Base-by-base conservation (phyloP, 92 coral and sea anemone species). In the Siderastrea siderea region DNA sequence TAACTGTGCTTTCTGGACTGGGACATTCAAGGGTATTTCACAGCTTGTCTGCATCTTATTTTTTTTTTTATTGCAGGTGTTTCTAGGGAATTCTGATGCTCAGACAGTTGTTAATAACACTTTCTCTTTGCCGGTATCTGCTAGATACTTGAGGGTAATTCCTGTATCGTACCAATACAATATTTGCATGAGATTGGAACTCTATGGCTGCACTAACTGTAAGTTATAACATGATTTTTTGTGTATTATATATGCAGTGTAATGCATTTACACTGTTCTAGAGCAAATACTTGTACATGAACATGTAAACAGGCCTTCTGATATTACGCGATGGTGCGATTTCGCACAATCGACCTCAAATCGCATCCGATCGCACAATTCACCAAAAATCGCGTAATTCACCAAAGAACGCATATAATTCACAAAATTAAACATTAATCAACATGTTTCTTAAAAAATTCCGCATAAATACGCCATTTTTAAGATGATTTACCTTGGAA, bases 101-200 rank as follows among this genome's bases (percentile, higher is more conserved):
- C 13, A 48, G 44, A 74, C 71, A 71, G 79, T 71, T 52, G 87
- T 89, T 0, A 84, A 52, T 16, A 80, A 92, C 52, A 79, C 48
- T 2, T 84, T 89, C 53, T 9, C 44, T 58, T 3, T 44, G 10
- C 13, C 60, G 14, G 55, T 80, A 46, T 62, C 77, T 77, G 92
- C 93, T 6, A 48, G 81, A 75, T 80, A 58, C 73, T 17, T 88
- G 14, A 73, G 84, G 77, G 46, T 92, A 44, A 47, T 83, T 63
- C 95, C 95, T 45, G 52, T 84, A 1, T 4, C 75, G 0, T 84
- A 72, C 68, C 72, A 53, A 7, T 19, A 10, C 55, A 65, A 46
- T 16, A 64, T 70, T 10, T 92, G 95, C 61, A 38, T 92, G 58
- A 74, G 95, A 47, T 38, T 92, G 38, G 95, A 92, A 16, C 90